Evolutionary conservation across 1,140 invertebrate species (phyloP).

Genomic region (Physella acuta): DNA sequence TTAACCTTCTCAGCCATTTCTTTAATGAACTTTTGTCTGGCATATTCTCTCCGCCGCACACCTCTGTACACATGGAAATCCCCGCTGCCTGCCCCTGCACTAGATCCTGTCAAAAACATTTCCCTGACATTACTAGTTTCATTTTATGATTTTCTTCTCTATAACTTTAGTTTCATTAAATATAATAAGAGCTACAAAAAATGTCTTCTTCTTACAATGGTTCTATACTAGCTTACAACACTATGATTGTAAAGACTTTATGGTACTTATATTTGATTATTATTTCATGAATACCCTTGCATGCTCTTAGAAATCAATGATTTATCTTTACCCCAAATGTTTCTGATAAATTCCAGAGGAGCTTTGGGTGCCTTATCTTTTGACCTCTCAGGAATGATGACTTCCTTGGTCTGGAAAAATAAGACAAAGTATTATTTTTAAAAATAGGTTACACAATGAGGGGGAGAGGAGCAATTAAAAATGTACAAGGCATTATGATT

Average conservation of each 20-base stretch:
- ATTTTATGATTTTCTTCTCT: neutral
- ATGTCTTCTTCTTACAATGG: too few relatives aligned
- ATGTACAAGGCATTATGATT: too few relatives aligned
- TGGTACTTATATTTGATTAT: too few relatives aligned
- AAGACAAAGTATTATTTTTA: neutral
- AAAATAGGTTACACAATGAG: neutral
- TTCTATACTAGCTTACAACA: too few relatives aligned
- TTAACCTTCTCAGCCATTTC: conserved; percentile 84
- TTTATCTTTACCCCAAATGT: conserved; percentile 62
- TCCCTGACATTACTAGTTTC: neutral
- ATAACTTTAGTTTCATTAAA: too few relatives aligned
- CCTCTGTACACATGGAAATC: conserved; percentile 98
- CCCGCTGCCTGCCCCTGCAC: conserved; percentile 95
- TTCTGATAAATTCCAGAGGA: conserved; percentile 91
- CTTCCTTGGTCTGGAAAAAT: conserved; percentile 74
- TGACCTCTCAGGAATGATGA: conserved; percentile 80
- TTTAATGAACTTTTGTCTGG: conserved; percentile 88
- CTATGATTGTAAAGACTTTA: too few relatives aligned
- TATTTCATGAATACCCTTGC: too few relatives aligned
- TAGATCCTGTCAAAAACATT: conserved; percentile 67
- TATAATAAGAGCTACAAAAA: too few relatives aligned
- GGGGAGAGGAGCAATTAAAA: neutral
- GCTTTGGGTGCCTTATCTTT: conserved; percentile 74
- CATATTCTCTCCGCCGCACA: conserved; percentile 89
- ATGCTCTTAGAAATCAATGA: too few relatives aligned